phyloP scores from a whole-genome alignment of 2,888 invertebrate species.

The Cosmorhoe ocellata region DNA sequence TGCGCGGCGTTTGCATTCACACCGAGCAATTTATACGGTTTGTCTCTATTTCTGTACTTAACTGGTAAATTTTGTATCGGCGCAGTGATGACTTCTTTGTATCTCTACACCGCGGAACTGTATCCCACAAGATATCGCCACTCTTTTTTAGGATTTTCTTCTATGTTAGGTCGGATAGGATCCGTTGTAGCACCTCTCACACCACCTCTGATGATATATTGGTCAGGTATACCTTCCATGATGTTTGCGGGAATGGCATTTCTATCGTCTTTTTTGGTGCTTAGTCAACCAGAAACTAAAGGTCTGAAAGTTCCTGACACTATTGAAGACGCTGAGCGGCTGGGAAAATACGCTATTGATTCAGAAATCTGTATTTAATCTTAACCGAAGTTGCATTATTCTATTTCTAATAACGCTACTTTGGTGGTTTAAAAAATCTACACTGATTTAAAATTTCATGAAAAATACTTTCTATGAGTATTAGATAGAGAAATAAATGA shows the following conservation, averaged over 20 bases:
- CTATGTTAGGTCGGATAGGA: slow-evolving; percentile 87
- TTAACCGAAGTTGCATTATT: no score
- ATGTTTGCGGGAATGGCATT: slow-evolving; percentile 67
- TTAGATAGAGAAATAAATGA: no score
- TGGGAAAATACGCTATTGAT: slow-evolving; percentile 44
- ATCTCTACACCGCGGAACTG: slow-evolving; percentile 87
- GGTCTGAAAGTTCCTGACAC: slow-evolving; percentile 70
- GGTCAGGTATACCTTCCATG: slow-evolving; percentile 69
- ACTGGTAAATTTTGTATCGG: slow-evolving; percentile 86
- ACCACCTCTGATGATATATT: slow-evolving; percentile 82
- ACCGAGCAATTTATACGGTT: slow-evolving; percentile 54
- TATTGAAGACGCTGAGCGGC: slow-evolving; percentile 69
- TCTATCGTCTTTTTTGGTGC: slow-evolving; percentile 58
- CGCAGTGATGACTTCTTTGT: slow-evolving; percentile 84
- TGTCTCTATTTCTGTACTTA: slow-evolving; percentile 75
- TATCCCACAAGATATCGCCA: slow-evolving; percentile 87
- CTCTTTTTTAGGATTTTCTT: slow-evolving; percentile 85
- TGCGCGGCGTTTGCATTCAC: slow-evolving; percentile 79
- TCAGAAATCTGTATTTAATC: no score
- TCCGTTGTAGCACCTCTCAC: slow-evolving; percentile 87
- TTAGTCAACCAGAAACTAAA: slow-evolving; percentile 71
- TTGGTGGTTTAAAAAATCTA: no score
- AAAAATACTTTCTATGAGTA: no score
- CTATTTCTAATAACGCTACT: no score
- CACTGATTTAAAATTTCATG: no score